Base-by-base conservation (phyloP, 35 echinoderm and acorn worm genomes). In the Apostichopus californicus region DNA sequence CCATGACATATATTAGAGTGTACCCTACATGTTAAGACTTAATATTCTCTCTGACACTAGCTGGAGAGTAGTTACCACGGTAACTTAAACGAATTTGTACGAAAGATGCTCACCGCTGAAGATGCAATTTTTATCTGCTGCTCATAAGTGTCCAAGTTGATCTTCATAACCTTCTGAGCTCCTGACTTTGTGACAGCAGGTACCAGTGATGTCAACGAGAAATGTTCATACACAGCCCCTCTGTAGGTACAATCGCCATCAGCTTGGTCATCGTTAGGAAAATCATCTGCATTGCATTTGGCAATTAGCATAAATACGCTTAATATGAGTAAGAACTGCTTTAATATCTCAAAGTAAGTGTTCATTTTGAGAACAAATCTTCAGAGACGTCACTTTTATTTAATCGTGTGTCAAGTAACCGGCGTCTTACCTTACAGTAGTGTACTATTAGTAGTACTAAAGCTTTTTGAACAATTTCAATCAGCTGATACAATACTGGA, bases 171-270 rank as follows among this genome's bases (percentile, higher is more conserved):
- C 34, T 52, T 52, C 46, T 68, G 9, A 53, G 86, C 86, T 89
- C 72, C 86, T 21, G 60, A 68, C 52, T 89, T 89, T 13, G 61
- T 89, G 18, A 64, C 26, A 28, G 60, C 9, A 73, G 63, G 60
- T 68, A 54, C 17, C 3, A 72, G 64, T 71, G 86, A 89, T 28
- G 86, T 28, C 5, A 72, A 11, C 14, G 61, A 34, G 24, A 89
- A 63, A 89, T 89, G 86, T 26, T 89, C 86, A 14, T 72, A 89
- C 9, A 89, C 86, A 34, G 86, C 86, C 12, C 57, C 86, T 89
- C 13, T 89, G 22, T 53, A 89, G 18, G 5, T 10, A 28, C 86
- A 89, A 66, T 89, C 64, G 2, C 8, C 81, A 56, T 85, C 71
- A 7, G 5, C 14, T 18, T n/a, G 15, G 6, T 7, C n/a, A 7